Percentiles rank a stretch among this genome's conserved stretches.
Evolutionary conservation across 2,888 invertebrate species (phyloP).

Genomic region (Herminia tarsipennalis): DNA sequence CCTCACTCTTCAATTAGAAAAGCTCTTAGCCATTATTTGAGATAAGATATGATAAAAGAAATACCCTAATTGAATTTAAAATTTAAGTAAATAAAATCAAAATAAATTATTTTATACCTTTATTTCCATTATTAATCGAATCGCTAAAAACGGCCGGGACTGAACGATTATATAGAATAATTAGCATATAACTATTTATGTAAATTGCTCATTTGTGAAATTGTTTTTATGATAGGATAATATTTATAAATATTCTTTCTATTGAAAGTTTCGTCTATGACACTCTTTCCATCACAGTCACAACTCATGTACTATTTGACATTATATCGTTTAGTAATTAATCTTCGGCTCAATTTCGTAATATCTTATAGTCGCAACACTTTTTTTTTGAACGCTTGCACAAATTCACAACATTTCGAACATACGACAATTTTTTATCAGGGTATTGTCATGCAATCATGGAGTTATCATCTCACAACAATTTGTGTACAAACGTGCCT

Average conservation of each 20-base stretch:
- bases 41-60: no score
- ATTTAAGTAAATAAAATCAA: no score
- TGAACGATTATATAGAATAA: no score
- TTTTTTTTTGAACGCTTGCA: constrained; percentile 23
- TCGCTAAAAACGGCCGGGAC: no score
- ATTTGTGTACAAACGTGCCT: constrained; percentile 31
- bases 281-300: constrained; percentile 3
- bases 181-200: no score
- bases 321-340: constrained; percentile 38
- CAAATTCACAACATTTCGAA: constrained; percentile 30
- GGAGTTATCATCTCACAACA: constrained; percentile 33
- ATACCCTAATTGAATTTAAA: no score
- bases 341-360: constrained; percentile 45
- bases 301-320: constrained; percentile 17
- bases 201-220: no score
- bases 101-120: no score
- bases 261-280: no score
- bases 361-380: constrained; percentile 27
- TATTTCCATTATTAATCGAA: no score
- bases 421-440: constrained; percentile 48
- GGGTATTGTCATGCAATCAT: constrained; percentile 65
- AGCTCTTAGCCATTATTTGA: no score
- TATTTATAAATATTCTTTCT: neutral
- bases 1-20: no score
- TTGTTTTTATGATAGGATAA: constrained; percentile 7